A percentile compares a stretch with the other conserved stretches of the same genome.
phyloP scores from a whole-genome alignment of 2,797 vertebrate species.

The Mormyrus hasselquistii region DNA sequence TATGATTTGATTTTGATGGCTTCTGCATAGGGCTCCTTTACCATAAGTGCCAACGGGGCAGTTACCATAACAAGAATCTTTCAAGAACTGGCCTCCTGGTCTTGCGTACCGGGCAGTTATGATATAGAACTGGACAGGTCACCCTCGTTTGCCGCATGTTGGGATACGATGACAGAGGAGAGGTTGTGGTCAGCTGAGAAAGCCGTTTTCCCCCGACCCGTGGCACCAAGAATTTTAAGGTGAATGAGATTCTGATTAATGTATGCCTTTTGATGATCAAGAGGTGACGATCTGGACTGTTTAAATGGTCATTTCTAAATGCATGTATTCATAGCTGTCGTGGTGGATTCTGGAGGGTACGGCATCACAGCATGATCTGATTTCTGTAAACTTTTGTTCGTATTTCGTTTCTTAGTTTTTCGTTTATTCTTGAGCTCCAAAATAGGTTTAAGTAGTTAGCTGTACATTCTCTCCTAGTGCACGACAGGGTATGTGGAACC shows the following conservation, averaged over 20 bases:
- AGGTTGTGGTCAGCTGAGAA: neutral
- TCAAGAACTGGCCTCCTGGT: neutral
- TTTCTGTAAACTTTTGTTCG: neutral
- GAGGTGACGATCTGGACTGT: neutral
- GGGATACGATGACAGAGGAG: neutral
- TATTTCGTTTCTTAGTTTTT: neutral
- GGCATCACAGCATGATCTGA: neutral
- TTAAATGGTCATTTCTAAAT: neutral
- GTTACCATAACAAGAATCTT: neutral
- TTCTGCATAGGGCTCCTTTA: neutral
- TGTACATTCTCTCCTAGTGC: neutral
- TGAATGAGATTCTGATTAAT: neutral
- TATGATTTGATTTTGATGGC: neutral
- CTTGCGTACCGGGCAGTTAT: neutral
- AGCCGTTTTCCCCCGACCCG: neutral
- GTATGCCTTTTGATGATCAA: neutral
- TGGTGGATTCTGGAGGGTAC: neutral
- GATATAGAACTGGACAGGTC: neutral
- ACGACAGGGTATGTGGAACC: conserved; percentile 18
- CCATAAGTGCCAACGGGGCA: neutral
- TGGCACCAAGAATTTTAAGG: neutral
- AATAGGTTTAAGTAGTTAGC: neutral
- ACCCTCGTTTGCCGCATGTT: neutral
- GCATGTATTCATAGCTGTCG: neutral
- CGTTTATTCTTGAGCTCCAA: neutral